These are phyloP conservation scores for Harmothoe impar DNA, from an alignment of 2,888 invertebrate genomes.

Conservation along the genomic window DNA sequence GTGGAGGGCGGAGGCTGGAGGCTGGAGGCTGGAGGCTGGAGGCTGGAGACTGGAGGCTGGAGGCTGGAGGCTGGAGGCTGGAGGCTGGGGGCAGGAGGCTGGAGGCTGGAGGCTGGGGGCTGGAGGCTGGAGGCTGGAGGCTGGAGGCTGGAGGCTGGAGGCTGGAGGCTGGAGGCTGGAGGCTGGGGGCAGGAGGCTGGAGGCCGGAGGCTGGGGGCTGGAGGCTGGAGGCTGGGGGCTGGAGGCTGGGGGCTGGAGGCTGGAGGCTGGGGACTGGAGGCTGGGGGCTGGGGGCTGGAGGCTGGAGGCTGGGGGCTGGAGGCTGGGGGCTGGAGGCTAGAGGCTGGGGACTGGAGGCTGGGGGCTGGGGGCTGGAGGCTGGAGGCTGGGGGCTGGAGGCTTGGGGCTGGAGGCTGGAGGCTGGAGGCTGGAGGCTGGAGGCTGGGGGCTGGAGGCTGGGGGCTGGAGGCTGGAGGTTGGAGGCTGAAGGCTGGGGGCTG, in stretches of 20 bases:
- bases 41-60: background rate
- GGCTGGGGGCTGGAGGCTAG: too few species aligned
- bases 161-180: background rate
- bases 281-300: background rate
- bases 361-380: background rate
- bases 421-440: background rate
- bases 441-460: background rate
- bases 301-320: background rate
- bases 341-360: background rate
- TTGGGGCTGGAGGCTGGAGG: background rate
- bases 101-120: background rate
- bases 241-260: background rate
- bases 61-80: background rate
- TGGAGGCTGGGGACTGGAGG: background rate
- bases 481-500: background rate
- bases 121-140: background rate
- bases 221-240: background rate
- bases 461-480: background rate
- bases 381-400: too few species aligned
- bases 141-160: background rate
- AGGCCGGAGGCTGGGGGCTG: background rate
- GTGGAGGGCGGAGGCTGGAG: background rate
- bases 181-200: background rate
- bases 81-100: background rate
- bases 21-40: background rate